These are phyloP conservation scores for Tupiocoris notatus DNA, from an alignment of 2,888 invertebrate genomes.

Conservation along the genomic window DNA sequence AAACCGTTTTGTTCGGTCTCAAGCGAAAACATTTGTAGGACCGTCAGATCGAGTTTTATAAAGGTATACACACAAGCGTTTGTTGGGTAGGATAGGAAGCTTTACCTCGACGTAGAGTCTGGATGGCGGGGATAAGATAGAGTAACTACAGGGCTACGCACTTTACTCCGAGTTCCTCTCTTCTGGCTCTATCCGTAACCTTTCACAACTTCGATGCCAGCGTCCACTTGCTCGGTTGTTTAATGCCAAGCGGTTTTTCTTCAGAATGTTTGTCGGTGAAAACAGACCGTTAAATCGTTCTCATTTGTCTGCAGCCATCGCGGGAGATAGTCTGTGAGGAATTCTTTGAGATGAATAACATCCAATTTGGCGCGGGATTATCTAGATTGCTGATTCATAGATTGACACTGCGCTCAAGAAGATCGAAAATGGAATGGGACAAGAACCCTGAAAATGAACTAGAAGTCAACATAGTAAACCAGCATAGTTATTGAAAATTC, in stretches of 20 bases:
- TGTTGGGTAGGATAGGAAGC: neutral
- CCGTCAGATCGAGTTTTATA: neutral
- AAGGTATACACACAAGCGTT: neutral
- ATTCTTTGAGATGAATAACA: no score
- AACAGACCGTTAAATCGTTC: neutral
- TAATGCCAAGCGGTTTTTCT: neutral
- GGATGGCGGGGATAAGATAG: slow-evolving; percentile 24
- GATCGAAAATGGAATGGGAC: no score
- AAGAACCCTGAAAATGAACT: no score
- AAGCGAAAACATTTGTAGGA: neutral
- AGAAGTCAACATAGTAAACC: no score
- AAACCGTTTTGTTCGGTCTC: slow-evolving; percentile 25
- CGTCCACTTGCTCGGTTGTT: no score
- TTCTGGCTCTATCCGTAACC: neutral
- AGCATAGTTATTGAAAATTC: no score
- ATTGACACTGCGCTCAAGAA: no score
- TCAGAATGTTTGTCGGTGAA: no score
- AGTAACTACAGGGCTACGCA: slow-evolving; percentile 33
- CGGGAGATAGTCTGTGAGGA: no score
- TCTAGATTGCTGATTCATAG: no score
- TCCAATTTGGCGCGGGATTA: no score
- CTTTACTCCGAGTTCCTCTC: slow-evolving; percentile 13
- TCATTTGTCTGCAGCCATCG: no score
- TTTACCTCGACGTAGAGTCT: slow-evolving; percentile 10
- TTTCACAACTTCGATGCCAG: neutral